Base-by-base conservation (phyloP, 1,140 invertebrate genomes). In the Limonius californicus region DNA sequence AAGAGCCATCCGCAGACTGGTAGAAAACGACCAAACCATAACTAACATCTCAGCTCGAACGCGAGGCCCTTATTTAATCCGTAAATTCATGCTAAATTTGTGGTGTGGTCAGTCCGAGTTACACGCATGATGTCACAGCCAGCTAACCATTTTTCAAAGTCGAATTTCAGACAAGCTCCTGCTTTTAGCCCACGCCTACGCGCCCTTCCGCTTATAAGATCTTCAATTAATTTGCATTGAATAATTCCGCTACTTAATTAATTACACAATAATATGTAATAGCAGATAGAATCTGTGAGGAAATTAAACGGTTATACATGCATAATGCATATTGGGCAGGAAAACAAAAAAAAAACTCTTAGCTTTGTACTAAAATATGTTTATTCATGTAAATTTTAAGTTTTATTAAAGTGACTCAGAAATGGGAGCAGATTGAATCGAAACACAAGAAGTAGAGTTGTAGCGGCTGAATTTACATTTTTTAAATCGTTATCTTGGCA, bases 91-190 rank as follows among this genome's bases (percentile, higher is more conserved):
- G 45, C 45, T 47, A 45, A 60, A 60, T 61, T 57, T 54, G 57
- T 64, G 63, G 45, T 35, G 2, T 53, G 63, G 63, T 64, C 63
- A 64, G 9, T 61, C 43, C 54, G 47, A 50, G 14, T 50, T 50
- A 57, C 55, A 57, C 54, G 63, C 58, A 60, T 64, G 57, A 50
- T 64, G 57, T 64, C 57, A 64, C 19, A 59, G 60, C 57, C 63
- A 64, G 63, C 54, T 61, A 42, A 60, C 54, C 63, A 61, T 64
- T 64, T 64, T 64, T 64, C 63, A 64, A 59, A 21, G 15, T 30
- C 14, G 9, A 39, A 60, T 6, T 18, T 54, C 23, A 50, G 21
- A 27, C 39, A 42, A 18, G 35, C 56, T 16, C 35, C 18, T 18
- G 12, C n/a, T 12, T n/a, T 21, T 59, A 32, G 14, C 16, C 3